Evolutionary conservation across 2,888 invertebrate species (phyloP), one percentile per base, ranked within the genome.

Genomic region (Ochlodes sylvanus): DNA sequence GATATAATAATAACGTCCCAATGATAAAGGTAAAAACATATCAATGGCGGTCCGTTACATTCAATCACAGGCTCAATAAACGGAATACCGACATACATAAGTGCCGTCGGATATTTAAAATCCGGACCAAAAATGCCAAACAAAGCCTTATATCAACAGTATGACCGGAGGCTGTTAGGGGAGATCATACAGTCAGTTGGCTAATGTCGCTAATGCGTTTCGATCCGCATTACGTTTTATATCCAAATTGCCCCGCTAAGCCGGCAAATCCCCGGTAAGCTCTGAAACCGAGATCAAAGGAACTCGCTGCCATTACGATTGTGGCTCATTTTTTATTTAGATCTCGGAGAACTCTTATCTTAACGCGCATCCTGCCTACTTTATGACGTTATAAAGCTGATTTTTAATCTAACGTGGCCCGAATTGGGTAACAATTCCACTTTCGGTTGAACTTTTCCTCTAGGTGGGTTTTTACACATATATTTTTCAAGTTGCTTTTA

Each of bases 301-400:
- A 80, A 82, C 85, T 79, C 77, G 79, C 81, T 76, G 79, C 90
- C 89, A 90, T 92, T 92, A 90, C 92, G 86, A 90, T 89, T 92
- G 92, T 86, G 91, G 92, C 93, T 92, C 92, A 93, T 93, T 91
- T 92, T 92, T 93, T 93, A 93, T 93, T 93, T 92, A 93, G 86
- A 83, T 73, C 73, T 76, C 77, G 77, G 77, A 80, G 83, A 81
- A 83, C 86, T 91, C 89, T 93, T 92, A 92, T 92, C 92, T 92
- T 90, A 89, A 89, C 86, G 86, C 81, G 77, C 76, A 79, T 79
- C 82, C 84, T 80, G 83, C 81, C 80, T 91, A 86, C 85, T 92
- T 93, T 93, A 92, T 93, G 91, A 92, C 82, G 92, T 90, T 86
- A 91, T 93, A 92, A 93, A 92, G 92, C 86, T 91, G 92, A 92